phyloP scores from a whole-genome alignment of 2,888 invertebrate genomes.

The Epicampocera succincta region DNA sequence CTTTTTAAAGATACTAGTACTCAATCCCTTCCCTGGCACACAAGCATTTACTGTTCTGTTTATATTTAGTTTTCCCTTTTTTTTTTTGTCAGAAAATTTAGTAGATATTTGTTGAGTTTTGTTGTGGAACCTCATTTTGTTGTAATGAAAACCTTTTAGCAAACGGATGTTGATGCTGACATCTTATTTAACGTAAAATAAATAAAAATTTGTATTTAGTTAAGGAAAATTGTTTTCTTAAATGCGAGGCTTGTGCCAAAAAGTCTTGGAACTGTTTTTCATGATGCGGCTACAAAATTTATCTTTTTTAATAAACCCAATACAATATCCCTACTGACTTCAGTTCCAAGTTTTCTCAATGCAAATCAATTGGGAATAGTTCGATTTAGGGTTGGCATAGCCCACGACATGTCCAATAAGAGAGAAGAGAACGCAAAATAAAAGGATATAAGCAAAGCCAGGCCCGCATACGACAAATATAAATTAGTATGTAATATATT shows the following conservation, averaged over 20 bases:
- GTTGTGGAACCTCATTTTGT: constrained; percentile 17
- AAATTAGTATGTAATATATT: too few relatives aligned
- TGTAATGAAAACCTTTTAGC: constrained; percentile 29
- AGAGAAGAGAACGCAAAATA: too few relatives aligned
- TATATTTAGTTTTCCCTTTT: background rate
- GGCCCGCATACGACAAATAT: too few relatives aligned
- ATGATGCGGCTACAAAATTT: too few relatives aligned
- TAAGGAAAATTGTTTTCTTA: constrained; percentile 6
- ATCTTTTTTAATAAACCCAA: too few relatives aligned
- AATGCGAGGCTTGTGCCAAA: background rate
- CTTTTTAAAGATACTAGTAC: constrained; percentile 17
- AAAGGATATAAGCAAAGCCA: too few relatives aligned
- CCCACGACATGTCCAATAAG: too few relatives aligned
- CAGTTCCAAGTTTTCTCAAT: too few relatives aligned
- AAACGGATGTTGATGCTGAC: constrained; percentile 45
- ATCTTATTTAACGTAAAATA: constrained; percentile 44
- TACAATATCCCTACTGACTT: too few relatives aligned
- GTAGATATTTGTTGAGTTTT: constrained; percentile 5
- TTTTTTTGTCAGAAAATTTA: constrained; percentile 16
- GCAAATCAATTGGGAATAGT: too few relatives aligned
- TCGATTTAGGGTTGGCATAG: too few relatives aligned
- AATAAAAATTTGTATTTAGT: constrained; percentile 19
- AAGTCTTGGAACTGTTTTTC: background rate
- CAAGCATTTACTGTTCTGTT: constrained; percentile 11
- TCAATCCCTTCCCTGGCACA: too few relatives aligned